These are phyloP conservation scores for Ecliptopera silaceata DNA, from an alignment of 2,888 invertebrate species.

Conservation along the genomic window DNA sequence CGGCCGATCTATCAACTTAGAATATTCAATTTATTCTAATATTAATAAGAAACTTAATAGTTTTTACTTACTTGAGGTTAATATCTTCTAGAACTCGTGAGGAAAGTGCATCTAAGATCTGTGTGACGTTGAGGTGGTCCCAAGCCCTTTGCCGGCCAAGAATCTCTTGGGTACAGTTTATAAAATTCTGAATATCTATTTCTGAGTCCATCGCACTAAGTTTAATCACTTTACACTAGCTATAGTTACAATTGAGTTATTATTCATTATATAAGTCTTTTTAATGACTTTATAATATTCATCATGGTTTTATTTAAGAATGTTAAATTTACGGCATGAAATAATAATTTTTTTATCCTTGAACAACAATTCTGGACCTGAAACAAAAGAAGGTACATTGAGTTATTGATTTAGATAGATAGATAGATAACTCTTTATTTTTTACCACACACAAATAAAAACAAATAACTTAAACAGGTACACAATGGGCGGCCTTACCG, in stretches of 20 bases:
- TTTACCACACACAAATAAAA: no score
- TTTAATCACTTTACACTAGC: constrained; percentile 23
- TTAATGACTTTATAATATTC: neutral
- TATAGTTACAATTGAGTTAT: constrained; percentile 1
- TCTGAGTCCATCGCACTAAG: constrained; percentile 68
- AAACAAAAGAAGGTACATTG: constrained; percentile 5
- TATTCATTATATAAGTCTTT: neutral
- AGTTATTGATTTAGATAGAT: no score
- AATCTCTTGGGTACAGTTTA: constrained; percentile 75
- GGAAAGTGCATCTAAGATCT: constrained; percentile 68
- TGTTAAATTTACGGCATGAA: no score
- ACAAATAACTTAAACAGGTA: no score
- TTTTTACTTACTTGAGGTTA: constrained; percentile 67
- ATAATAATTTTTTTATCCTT: no score
- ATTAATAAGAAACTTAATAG: no score
- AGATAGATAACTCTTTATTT: no score
- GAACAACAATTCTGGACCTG: neutral
- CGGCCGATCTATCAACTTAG: no score
- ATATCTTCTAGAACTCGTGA: constrained; percentile 68
- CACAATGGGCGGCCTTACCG: no score
- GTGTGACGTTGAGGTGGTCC: constrained; percentile 68
- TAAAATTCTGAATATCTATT: constrained; percentile 66
- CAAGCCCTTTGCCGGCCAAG: constrained; percentile 61
- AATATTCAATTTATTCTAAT: no score
- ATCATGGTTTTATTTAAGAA: no score